Conservation (phyloP, 2,888 invertebrate genomes). For the Periphyllus acericola region DNA sequence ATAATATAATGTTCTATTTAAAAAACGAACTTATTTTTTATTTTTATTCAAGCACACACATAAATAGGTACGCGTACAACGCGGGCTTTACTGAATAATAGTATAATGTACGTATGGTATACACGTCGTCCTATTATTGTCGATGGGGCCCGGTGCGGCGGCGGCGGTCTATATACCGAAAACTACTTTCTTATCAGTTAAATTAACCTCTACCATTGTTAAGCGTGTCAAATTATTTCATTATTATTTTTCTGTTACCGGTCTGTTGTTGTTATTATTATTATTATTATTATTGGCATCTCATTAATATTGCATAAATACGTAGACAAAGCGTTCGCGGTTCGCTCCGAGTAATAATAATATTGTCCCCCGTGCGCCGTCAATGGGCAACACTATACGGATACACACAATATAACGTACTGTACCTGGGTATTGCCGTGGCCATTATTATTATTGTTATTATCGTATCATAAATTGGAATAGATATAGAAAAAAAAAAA, state of each 20-base stretch:
- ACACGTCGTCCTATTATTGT: slow-evolving; percentile 10
- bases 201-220: slow-evolving; percentile 57
- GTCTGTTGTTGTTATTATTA: neutral
- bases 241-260: slow-evolving; percentile 1
- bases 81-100: too few relatives aligned
- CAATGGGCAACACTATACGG: neutral
- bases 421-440: too few relatives aligned
- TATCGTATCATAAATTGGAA: slow-evolving; percentile 5
- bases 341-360: slow-evolving; percentile 22
- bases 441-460: neutral
- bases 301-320: slow-evolving; percentile 54
- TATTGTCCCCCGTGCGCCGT: neutral
- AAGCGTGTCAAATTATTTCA: slow-evolving; percentile 55
- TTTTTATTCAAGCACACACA: too few relatives aligned
- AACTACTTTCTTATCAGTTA: slow-evolving; percentile 56
- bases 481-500: neutral
- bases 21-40: too few relatives aligned
- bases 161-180: slow-evolving; percentile 11
- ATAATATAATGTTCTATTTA: too few relatives aligned
- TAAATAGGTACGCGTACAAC: too few relatives aligned
- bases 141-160: neutral
- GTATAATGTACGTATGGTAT: neutral
- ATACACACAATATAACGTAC: too few relatives aligned
- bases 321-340: slow-evolving; percentile 18
- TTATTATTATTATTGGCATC: slow-evolving; percentile 40